phyloP scores from a whole-genome alignment of 2,888 invertebrate species.

The Cenopis cana region DNA sequence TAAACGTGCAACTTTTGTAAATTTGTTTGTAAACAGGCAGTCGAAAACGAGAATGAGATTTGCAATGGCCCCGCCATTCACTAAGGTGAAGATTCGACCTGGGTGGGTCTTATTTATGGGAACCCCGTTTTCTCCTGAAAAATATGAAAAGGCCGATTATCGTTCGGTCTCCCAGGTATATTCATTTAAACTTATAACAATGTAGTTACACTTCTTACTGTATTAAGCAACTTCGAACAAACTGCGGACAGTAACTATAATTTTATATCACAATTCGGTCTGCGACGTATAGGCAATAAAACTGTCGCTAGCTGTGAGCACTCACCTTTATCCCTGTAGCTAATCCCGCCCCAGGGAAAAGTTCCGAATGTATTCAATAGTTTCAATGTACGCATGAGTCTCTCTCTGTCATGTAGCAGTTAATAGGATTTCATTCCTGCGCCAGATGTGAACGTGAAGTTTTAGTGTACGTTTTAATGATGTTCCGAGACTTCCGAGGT shows the following conservation, averaged over 20 bases:
- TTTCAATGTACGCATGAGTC: constrained; percentile 34
- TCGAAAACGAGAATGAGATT: no score
- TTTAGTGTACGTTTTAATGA: constrained; percentile 36
- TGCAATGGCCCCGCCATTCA: no score
- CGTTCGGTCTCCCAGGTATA: no score
- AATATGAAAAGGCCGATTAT: no score
- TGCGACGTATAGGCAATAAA: constrained; percentile 57
- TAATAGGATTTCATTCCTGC: constrained; percentile 38
- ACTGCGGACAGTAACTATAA: constrained; percentile 47
- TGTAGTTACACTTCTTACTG: neutral
- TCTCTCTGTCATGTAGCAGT: constrained; percentile 30
- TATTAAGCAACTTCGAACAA: neutral
- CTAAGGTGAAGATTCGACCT: no score
- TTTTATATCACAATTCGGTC: constrained; percentile 59
- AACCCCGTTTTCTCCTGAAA: no score
- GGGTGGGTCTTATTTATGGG: no score
- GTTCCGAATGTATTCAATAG: constrained; percentile 40
- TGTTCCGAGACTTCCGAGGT: constrained; percentile 1
- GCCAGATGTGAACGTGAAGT: constrained; percentile 33
- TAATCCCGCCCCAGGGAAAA: constrained; percentile 53
- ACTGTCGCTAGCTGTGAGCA: constrained; percentile 52
- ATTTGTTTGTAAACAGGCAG: no score
- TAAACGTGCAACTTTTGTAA: no score
- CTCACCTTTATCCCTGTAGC: constrained; percentile 54
- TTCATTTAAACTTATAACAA: no score